Base-by-base conservation (phyloP, 1,140 invertebrate genomes). In the Drosophila setifemur region DNA sequence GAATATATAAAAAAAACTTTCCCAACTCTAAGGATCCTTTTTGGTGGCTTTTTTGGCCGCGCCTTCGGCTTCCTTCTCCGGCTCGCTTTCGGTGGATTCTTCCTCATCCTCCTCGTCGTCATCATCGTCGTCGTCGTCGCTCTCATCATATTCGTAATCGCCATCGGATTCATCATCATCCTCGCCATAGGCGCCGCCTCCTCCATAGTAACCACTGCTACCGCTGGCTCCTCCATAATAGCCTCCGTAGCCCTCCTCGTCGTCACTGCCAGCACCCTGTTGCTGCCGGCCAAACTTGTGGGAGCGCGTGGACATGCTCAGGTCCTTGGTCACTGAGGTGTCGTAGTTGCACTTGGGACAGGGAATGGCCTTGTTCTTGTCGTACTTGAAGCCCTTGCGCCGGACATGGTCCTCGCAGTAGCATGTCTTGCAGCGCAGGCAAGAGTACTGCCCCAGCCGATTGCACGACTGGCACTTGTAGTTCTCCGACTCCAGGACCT, bases 401-500 rank as follows among this genome's bases (percentile, higher is more conserved):
- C 95, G 93, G 18, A 98, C 97, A 92, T 99, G 98, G 91, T 99
- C 97, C 89, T 99, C 97, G 92, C 98, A 99, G 90, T 96, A 99
- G 91, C 97, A 98, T 8, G 95, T 95, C 92, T 99, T 99, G 91
- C 98, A 99, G 83, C 95, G 93, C 57, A 98, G 92, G 90, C 98
- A 99, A 0, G 97, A 98, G 91, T 97, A 97, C 91, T 98, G 97
- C 0, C 97, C 97, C 58, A 98, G 91, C 58, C 95, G 95, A 92
- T 98, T 99, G 90, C 97, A 99, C 0, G 97, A 98, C 91, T 97
- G 95, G 90, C 97, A 99, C 93, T 99, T 99, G 83, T 95, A 98
- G 85, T 93, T 97, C 90, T 96, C 97, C 2, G 96, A 95, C 87
- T 99, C 97, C 1, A 99, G 90, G 39, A 98, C 95, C 50, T 83